Evolutionary conservation across 92 coral and sea anemone genomes (phyloP), one percentile per base, ranked within the genome.

Genomic region (Porites divaricata): DNA sequence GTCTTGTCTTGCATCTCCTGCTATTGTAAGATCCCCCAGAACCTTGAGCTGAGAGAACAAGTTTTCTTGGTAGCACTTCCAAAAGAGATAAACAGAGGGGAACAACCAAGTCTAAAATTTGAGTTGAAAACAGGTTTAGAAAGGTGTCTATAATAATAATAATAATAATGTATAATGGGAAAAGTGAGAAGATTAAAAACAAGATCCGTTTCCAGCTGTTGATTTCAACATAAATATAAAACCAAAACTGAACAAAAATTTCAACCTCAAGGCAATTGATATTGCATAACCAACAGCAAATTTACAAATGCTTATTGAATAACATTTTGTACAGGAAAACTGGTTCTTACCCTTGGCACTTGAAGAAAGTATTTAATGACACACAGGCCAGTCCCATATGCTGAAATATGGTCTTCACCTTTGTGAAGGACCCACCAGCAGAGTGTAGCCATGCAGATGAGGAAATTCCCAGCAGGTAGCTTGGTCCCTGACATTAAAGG

Each of bases 341-440:
- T 1, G 35, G 2, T 26, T n/a, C n/a, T n/a, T 26, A 88, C 92
- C 63, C 83, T 82, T 91, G 92, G 78, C 81, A 81, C 52, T 85
- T 78, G 63, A 83, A 88, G 77, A 78, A 91, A 64, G 85, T 85
- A 13, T 81, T 83, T 50, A 91, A 80, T 1, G 92, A 81, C 17
- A 84, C 45, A 85, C 95, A 91, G 9, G 82, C 16, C 50, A 91
- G 78, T 12, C 95, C 92, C 95, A 88, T 91, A 67, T 91, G 92
- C 41, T 74, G 4, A 57, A 88, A 91, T 9, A 91, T 76, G 52
- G 82, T 87, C 16, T 80, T 77, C 48, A 85, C 83, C 14, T 91
- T 91, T 57, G 85, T 54, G 9, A 81, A 85, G 1, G 90, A 84
- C 2, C 88, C 78, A 23, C 95, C 94, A 54, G 94, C 92, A 52